These are phyloP conservation scores for Alces alces DNA, from an alignment of 2,113 vertebrate species.

Conservation along the genomic window DNA sequence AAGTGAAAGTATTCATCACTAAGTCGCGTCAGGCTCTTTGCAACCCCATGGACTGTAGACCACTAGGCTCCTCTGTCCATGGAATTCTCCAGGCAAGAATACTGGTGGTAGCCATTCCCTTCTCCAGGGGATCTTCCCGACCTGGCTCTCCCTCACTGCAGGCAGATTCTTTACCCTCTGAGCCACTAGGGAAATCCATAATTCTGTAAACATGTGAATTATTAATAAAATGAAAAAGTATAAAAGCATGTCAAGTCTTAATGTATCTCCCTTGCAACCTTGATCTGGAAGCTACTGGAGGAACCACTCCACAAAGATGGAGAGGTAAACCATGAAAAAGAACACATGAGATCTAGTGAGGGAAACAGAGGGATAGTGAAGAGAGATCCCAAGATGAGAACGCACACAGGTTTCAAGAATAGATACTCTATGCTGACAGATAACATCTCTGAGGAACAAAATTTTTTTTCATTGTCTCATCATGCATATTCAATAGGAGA, in stretches of 20 bases:
- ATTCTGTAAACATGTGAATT: not conserved
- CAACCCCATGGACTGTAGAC: not conserved
- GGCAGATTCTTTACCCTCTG: not conserved
- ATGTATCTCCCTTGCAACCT: not conserved
- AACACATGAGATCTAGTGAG: not conserved
- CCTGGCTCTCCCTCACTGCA: not conserved
- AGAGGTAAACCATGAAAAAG: not conserved
- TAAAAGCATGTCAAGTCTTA: not conserved
- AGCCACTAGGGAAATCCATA: not conserved
- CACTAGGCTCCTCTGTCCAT: not conserved
- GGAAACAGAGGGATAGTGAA: not conserved
- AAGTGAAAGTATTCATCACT: not conserved
- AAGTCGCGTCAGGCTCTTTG: fast-evolving
- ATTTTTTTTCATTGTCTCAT: not conserved
- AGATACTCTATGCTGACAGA: not conserved
- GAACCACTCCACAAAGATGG: not conserved
- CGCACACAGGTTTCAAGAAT: not conserved
- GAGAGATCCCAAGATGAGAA: not conserved
- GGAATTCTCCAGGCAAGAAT: not conserved
- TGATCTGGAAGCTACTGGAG: not conserved
- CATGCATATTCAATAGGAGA: not conserved
- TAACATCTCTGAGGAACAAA: not conserved
- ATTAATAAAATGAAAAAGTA: not conserved
- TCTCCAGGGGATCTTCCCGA: not conserved
- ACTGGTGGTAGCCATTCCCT: not conserved